Base-by-base conservation (phyloP, 2,888 invertebrate genomes). In the Hedya salicella region DNA sequence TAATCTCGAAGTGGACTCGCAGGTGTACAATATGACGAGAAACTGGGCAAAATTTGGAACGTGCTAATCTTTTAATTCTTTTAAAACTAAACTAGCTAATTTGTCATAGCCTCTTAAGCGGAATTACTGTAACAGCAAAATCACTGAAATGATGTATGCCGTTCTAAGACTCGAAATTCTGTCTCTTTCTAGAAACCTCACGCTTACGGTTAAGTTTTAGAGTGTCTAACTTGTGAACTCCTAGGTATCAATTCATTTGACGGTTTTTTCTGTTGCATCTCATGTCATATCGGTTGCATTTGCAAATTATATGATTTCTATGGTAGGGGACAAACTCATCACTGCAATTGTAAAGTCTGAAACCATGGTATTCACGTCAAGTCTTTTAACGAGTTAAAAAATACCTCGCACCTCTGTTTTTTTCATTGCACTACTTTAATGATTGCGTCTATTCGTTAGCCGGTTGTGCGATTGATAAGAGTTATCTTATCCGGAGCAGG, bases 401-500 rank as follows among this genome's bases (percentile, higher is more conserved):
- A 25, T 40, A 11, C 14, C 42, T 25, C 16, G 25, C 13, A 17
- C 3, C 30, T 30, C 17, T 11, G 25, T 42, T 44, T n/a, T 42
- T 5, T 13, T 14, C 56, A 32, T 44, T 57, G 44, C 48, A 48
- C 11, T 48, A 9, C 5, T 14, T 60, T 39, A 40, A 16, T 62
- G 68, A 74, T 73, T 73, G 73, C 74, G 71, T 73, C 68, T 67
- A 69, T 62, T 68, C 75, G 75, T 76, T 83, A 80, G 75, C 83
- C n/a, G n/a, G n/a, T 75, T 65, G 52, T 78, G 81, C 79, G 82
- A 83, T 83, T 81, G 70, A 75, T 73, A 75, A 61, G 14, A 42
- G 64, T 76, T 86, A 89, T 88, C 87, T 83, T 70, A 86, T 82
- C 82, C 73, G 66, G 69, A 71, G 74, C 78, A 81, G 83, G 82